These are phyloP conservation scores for Procambarus clarkii DNA, from an alignment of 1,140 invertebrate species.

Conservation along the genomic window DNA sequence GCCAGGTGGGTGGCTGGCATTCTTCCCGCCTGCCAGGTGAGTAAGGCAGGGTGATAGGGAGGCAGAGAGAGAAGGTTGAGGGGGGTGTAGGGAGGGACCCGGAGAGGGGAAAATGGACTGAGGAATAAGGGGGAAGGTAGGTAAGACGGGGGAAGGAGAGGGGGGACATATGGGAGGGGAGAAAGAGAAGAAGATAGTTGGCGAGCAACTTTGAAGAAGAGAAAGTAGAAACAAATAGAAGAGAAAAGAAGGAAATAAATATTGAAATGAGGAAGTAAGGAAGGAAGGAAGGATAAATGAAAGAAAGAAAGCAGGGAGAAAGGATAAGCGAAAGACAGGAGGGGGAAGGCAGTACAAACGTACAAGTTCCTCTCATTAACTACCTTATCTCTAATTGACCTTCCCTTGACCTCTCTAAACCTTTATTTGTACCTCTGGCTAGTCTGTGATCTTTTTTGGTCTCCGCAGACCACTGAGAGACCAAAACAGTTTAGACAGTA, in stretches of 20 bases:
- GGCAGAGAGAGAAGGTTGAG: no score
- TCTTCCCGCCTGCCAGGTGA: no score
- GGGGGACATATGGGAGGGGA: background rate
- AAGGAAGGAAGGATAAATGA: background rate
- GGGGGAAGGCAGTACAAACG: background rate
- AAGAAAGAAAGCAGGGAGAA: background rate
- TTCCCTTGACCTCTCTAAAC: no score
- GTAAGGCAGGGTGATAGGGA: no score
- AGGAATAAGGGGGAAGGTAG: background rate
- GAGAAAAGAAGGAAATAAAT: background rate
- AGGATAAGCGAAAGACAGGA: background rate
- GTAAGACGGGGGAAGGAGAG: background rate
- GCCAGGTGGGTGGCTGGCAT: constrained; percentile 28
- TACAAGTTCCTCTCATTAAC: no score
- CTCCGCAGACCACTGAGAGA: background rate
- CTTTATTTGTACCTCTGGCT: no score
- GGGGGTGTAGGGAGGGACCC: no score
- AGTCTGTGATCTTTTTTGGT: no score
- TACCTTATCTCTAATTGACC: no score
- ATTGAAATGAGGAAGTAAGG: background rate
- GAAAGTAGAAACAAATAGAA: background rate
- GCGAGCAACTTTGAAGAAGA: background rate
- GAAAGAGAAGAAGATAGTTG: background rate
- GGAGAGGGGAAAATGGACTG: no score
- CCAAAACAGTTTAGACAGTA: no score